Evolutionary conservation across 2,113 vertebrate species (phyloP).

Genomic region (Desmodus rotundus): DNA sequence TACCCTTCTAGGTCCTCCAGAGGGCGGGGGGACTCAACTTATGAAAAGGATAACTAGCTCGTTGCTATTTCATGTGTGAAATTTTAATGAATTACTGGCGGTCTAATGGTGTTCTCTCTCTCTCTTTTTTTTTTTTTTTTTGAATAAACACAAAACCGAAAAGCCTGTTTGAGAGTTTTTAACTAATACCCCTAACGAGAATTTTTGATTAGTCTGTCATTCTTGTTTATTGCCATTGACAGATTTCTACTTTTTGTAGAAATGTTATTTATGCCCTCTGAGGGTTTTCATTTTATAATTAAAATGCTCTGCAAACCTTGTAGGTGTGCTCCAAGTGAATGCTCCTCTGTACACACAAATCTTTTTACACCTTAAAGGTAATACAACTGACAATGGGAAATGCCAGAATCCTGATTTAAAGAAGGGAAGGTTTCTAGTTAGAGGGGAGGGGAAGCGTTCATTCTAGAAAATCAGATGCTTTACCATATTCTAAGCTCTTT

Average conservation of each 20-base stretch:
- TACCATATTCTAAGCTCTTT: slow-evolving; percentile 11
- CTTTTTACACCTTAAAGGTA: slow-evolving; percentile 65
- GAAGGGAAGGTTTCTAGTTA: not conserved
- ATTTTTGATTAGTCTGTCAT: slow-evolving; percentile 53
- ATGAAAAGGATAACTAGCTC: slow-evolving; percentile 62
- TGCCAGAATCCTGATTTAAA: slow-evolving; percentile 58
- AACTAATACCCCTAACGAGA: slow-evolving; percentile 53
- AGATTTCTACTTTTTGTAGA: slow-evolving; percentile 52
- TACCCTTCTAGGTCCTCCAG: not conserved
- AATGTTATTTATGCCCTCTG: slow-evolving; percentile 47
- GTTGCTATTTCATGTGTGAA: slow-evolving; percentile 69
- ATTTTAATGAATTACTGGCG: slow-evolving; percentile 72
- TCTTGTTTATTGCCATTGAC: slow-evolving; percentile 45
- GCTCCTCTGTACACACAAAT: slow-evolving; percentile 64
- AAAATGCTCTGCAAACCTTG: slow-evolving; percentile 57
- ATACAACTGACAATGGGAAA: slow-evolving; percentile 67
- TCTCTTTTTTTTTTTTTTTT: not conserved
- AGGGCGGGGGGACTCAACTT: slow-evolving; percentile 27
- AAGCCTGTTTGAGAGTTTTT: not conserved
- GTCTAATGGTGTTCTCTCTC: not conserved
- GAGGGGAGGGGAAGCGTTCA: not conserved
- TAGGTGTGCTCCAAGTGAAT: slow-evolving; percentile 52
- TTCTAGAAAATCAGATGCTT: slow-evolving; percentile 15
- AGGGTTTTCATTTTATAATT: slow-evolving; percentile 70
- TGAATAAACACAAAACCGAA: not conserved